These are phyloP conservation scores for Gypaetus barbatus DNA, from an alignment of 2,797 vertebrate genomes.

Conservation along the genomic window DNA sequence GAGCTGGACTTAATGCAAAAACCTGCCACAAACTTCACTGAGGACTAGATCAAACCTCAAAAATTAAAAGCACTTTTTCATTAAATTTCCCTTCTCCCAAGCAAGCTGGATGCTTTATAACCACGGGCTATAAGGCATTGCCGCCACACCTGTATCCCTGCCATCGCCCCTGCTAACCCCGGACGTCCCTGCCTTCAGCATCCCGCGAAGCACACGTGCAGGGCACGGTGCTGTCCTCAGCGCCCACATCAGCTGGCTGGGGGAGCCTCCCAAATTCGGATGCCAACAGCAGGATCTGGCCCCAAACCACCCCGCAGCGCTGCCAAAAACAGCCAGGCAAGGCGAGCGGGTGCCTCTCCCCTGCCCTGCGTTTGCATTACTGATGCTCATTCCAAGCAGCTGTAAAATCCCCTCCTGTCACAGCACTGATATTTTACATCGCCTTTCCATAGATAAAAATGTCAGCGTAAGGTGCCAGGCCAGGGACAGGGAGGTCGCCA, in stretches of 20 bases:
- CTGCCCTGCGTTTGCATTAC: neutral
- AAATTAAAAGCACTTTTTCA: neutral
- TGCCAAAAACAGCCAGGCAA: neutral
- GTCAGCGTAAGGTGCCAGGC: neutral
- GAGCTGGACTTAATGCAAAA: neutral
- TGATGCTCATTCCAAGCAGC: neutral
- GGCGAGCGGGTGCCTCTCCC: accelerated
- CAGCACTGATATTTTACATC: neutral
- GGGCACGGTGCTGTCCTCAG: accelerated
- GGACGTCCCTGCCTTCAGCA: neutral
- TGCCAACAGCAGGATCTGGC: too few relatives aligned
- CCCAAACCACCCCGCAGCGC: neutral
- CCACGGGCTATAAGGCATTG: neutral
- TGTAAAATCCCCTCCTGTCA: neutral
- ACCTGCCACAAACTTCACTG: neutral
- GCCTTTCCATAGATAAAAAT: neutral
- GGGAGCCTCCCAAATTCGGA: accelerated
- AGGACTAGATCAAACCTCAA: neutral
- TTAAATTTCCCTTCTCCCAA: neutral
- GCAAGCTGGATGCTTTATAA: neutral
- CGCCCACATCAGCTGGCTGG: neutral
- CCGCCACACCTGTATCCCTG: neutral
- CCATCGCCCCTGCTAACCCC: accelerated
- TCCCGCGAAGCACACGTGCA: accelerated
- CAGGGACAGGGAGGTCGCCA: neutral